Conservation (phyloP, 2,113 vertebrate species). For the Channa maculata region DNA sequence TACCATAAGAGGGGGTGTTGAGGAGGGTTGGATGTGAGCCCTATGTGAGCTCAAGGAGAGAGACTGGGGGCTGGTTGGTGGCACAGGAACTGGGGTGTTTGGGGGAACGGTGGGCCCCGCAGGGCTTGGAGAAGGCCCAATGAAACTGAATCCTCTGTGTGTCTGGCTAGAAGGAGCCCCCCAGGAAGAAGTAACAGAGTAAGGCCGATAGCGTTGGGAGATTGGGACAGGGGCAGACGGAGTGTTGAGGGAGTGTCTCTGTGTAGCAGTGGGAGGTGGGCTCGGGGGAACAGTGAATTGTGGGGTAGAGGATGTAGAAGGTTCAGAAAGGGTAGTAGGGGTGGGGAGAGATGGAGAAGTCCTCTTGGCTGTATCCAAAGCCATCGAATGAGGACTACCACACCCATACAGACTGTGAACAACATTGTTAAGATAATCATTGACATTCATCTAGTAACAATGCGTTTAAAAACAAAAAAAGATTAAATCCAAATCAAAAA, state of each 20-base stretch:
- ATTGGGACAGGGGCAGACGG: slow-evolving; percentile 82
- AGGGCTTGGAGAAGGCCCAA: slow-evolving; percentile 59
- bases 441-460: slow-evolving; percentile 25
- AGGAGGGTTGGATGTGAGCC: slow-evolving; percentile 70
- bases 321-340: slow-evolving; percentile 65
- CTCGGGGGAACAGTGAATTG: slow-evolving; percentile 69
- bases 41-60: slow-evolving; percentile 74
- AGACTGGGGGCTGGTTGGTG: slow-evolving; percentile 79
- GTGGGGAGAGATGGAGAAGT: slow-evolving; percentile 73
- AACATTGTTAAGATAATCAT: slow-evolving; percentile 75
- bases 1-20: slow-evolving; percentile 75
- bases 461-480: slow-evolving; percentile 4
- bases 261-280: slow-evolving; percentile 72
- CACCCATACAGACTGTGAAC: slow-evolving; percentile 94
- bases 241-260: slow-evolving; percentile 68
- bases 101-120: slow-evolving; percentile 77
- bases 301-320: slow-evolving; percentile 62
- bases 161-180: slow-evolving; percentile 73
- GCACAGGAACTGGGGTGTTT: slow-evolving; percentile 74
- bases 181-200: slow-evolving; percentile 86
- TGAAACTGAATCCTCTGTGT: slow-evolving; percentile 68
- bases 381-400: slow-evolving; percentile 87
- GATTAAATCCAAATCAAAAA: slow-evolving; percentile 18
- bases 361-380: slow-evolving; percentile 78
- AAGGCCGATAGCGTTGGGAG: slow-evolving; percentile 91